phyloP scores from a whole-genome alignment of 2,888 invertebrate species.

The Orchestes rusci region DNA sequence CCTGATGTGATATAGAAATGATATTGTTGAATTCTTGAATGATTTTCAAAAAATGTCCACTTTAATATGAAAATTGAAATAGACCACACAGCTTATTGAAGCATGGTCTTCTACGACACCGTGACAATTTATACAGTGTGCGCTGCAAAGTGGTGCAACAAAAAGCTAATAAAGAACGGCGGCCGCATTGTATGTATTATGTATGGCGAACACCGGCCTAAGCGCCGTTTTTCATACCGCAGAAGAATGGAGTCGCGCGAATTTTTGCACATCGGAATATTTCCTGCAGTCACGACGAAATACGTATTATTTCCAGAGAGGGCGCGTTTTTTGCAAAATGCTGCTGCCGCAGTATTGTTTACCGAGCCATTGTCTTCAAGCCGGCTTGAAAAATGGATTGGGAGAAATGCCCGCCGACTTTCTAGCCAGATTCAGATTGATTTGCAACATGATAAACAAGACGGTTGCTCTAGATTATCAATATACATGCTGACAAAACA shows the following conservation, averaged over 20 bases:
- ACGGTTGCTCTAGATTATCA: too few species aligned
- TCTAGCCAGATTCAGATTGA: not conserved
- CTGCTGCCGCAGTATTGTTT: conserved; percentile 17
- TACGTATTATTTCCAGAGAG: conserved; percentile 21
- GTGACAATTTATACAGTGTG: conserved; percentile 23
- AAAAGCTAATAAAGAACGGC: conserved; percentile 23
- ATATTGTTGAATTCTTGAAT: too few species aligned
- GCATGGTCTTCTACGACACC: too few species aligned
- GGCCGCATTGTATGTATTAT: conserved; percentile 24
- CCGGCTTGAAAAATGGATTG: conserved; percentile 10
- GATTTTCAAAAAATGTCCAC: too few species aligned
- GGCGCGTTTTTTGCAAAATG: conserved; percentile 9
- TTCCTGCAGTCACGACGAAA: conserved; percentile 25
- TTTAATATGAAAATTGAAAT: too few species aligned
- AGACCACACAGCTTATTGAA: too few species aligned
- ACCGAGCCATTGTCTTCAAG: conserved; percentile 18
- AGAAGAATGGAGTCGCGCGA: conserved; percentile 25
- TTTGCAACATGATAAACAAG: too few species aligned
- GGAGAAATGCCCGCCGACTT: not conserved
- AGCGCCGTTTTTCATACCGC: conserved; percentile 23
- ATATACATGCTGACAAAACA: too few species aligned
- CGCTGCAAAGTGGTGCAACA: conserved; percentile 21
- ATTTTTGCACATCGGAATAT: conserved; percentile 26
- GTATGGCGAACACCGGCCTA: conserved; percentile 21
- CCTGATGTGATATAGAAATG: too few species aligned